Percentiles rank a stretch among this genome's conserved stretches.
phyloP scores from a whole-genome alignment of 2,797 vertebrate genomes.

The Clarias laeviceps region DNA sequence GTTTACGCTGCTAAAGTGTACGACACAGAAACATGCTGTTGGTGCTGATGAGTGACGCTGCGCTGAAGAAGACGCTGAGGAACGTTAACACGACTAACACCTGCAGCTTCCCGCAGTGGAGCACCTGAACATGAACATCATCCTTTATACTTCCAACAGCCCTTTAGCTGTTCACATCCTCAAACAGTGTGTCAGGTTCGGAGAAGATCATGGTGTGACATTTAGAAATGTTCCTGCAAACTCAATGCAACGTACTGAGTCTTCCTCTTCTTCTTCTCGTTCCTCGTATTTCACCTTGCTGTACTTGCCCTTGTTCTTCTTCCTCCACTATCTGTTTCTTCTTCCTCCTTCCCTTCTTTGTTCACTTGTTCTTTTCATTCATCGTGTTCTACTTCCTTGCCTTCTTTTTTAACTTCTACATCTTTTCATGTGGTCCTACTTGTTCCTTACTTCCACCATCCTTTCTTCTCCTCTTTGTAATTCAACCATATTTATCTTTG shows the following conservation, averaged over 20 bases:
- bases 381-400: not conserved
- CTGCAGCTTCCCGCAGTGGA: not conserved
- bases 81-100: not conserved
- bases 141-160: not conserved
- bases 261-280: not conserved
- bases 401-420: no score
- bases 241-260: not conserved
- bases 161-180: not conserved
- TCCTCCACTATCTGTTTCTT: not conserved
- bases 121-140: not conserved
- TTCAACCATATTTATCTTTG: not conserved
- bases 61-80: slow-evolving; percentile 3
- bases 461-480: not conserved
- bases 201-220: not conserved
- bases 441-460: no score
- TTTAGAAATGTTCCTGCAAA: not conserved
- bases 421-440: no score
- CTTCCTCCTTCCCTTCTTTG: not conserved
- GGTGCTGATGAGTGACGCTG: not conserved
- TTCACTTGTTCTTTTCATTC: not conserved
- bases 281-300: not conserved
- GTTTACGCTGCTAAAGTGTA: slow-evolving; percentile 25
- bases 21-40: slow-evolving; percentile 10
- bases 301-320: no score
- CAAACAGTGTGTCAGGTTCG: not conserved